Evolutionary conservation across 2,888 invertebrate genomes (phyloP).

Genomic region (Coelopa pilipes): DNA sequence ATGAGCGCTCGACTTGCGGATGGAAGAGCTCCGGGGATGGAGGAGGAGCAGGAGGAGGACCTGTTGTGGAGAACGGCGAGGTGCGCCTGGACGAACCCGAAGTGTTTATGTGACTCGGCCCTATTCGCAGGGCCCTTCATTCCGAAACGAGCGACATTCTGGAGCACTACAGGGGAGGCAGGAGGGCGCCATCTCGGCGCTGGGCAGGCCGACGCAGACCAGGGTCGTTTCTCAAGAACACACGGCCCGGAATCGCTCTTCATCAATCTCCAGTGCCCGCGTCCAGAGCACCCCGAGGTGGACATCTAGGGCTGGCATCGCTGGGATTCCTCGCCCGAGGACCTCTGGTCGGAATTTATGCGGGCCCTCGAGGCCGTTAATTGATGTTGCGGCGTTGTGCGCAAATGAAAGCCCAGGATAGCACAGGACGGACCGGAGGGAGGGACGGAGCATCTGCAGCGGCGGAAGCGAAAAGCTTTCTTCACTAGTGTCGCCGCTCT

Average conservation of each 20-base stretch:
- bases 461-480: conserved; percentile 47
- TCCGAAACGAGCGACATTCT: no score
- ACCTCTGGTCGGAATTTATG: conserved; percentile 16
- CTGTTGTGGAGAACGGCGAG: no score
- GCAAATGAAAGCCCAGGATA: background rate
- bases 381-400: conserved; percentile 23
- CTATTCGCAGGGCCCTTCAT: no score
- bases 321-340: background rate
- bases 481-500: conserved; percentile 56
- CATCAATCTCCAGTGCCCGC: background rate
- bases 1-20: background rate
- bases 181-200: no score
- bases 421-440: background rate
- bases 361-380: conserved; percentile 25
- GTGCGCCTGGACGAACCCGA: no score
- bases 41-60: no score
- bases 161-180: no score
- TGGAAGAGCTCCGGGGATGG: background rate
- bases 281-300: background rate
- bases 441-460: background rate
- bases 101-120: no score
- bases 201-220: no score
- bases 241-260: background rate
- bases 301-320: background rate
- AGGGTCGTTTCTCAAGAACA: no score